Evolutionary conservation across 2,797 vertebrate species (phyloP), one percentile per base, ranked within the genome.

Genomic region (Danio kyathit): DNA sequence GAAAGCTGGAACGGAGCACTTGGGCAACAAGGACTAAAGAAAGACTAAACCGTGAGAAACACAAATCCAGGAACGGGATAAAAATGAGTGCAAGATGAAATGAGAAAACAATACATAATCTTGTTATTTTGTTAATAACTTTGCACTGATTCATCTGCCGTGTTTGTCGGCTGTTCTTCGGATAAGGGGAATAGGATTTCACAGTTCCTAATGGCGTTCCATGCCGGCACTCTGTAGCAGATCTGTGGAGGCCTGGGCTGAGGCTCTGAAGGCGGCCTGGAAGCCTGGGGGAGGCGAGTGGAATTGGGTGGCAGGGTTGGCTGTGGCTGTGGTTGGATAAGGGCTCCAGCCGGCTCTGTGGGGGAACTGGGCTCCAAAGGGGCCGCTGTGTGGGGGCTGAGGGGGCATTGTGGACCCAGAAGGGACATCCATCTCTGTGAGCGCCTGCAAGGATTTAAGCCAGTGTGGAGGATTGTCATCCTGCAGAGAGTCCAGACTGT

Each of bases 381-480:
- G 94, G 89, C 92, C 91, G 86, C 91, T 95, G 89, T 95, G 94
- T 87, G 94, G 93, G 78, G 87, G 85, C 51, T 88, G 91, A 77
- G 95, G 93, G 84, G 94, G 92, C 1, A 92, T 90, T 0, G 94
- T 89, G 85, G 94, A 90, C 76, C 93, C 90, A 12, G 86, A 43
- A 86, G 96, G 95, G 90, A 93, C 92, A 73, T 97, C 96, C 95
- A 96, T 94, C 89, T 97, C 96, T 95, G 96, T 97, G 87, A 97
- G 96, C 81, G 96, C 90, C 92, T 97, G 96, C 82, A 97, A 93
- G 84, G 96, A 97, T 90, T 96, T 96, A 88, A 97, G 95, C 96
- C 96, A 97, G 89, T 97, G 96, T 86, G 96, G 96, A 84, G 96
- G 96, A 94, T 95, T 96, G 91, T 97, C 96, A n/a, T 97, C 96